A percentile compares a stretch with the other conserved stretches of the same genome.
phyloP scores from a whole-genome alignment of 2,888 invertebrate species.

The Nemapogon koenigi region DNA sequence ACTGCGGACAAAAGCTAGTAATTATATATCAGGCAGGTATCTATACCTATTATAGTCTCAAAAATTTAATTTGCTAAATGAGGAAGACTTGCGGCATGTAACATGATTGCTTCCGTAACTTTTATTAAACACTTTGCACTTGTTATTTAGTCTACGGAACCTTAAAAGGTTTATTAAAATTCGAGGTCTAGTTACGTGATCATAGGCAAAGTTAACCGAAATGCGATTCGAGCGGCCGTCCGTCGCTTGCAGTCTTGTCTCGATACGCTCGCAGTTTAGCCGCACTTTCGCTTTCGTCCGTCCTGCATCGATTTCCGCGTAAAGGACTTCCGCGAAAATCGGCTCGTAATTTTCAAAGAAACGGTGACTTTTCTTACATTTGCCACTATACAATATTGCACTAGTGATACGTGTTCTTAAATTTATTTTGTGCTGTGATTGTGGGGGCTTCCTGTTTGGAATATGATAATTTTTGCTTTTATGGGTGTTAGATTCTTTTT shows the following conservation, averaged over 20 bases:
- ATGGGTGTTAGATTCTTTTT: constrained; percentile 52
- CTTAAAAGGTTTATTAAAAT: constrained; percentile 7
- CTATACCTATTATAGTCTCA: too few species aligned
- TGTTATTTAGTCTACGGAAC: too few species aligned
- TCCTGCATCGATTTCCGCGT: background rate
- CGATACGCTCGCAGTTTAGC: constrained; percentile 39
- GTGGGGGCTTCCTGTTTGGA: background rate
- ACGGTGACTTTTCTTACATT: too few species aligned
- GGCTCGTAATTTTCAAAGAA: too few species aligned
- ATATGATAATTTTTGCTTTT: constrained; percentile 36
- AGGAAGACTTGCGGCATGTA: too few species aligned
- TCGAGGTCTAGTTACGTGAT: constrained; percentile 37
- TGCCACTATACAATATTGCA: too few species aligned
- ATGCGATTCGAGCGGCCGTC: constrained; percentile 18
- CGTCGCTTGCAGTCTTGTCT: constrained; percentile 37
- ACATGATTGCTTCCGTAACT: too few species aligned
- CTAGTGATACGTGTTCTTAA: too few species aligned
- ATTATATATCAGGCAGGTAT: too few species aligned
- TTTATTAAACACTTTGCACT: too few species aligned
- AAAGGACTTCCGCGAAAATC: constrained; percentile 6
- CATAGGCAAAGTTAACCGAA: constrained; percentile 23
- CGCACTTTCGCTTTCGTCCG: constrained; percentile 50
- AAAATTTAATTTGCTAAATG: too few species aligned
- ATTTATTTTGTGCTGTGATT: constrained; percentile 4
- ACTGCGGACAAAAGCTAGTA: too few species aligned